phyloP scores from a whole-genome alignment of 1,140 invertebrate genomes.

The Hormaphis cornu region DNA sequence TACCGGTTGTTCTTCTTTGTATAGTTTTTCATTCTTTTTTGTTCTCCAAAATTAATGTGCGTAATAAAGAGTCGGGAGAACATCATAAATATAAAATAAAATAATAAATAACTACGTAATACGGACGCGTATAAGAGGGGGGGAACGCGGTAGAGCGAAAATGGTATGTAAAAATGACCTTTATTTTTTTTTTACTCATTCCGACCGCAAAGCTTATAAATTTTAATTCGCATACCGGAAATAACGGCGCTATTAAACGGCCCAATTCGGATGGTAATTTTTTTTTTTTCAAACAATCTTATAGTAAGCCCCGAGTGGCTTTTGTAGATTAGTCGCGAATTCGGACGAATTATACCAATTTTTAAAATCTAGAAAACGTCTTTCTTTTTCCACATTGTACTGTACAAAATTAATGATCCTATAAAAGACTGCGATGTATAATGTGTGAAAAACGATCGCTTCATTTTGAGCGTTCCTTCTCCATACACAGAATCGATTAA shows the following conservation, averaged over 20 bases:
- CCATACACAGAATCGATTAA: too few relatives aligned
- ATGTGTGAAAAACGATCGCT: too few relatives aligned
- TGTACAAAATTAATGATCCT: too few relatives aligned
- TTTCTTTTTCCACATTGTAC: too few relatives aligned
- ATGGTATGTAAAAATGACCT: not conserved
- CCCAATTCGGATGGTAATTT: too few relatives aligned
- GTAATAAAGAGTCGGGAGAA: conserved; percentile 18
- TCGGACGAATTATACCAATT: too few relatives aligned
- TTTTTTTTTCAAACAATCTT: too few relatives aligned
- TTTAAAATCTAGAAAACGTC: too few relatives aligned
- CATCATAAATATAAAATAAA: conserved; percentile 24
- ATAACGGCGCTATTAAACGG: not conserved
- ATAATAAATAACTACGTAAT: conserved; percentile 20
- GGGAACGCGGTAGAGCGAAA: not conserved
- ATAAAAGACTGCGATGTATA: too few relatives aligned
- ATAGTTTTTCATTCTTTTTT: not conserved
- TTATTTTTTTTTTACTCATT: not conserved
- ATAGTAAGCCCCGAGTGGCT: too few relatives aligned
- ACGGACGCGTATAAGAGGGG: not conserved
- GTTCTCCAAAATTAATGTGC: conserved; percentile 20
- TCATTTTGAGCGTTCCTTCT: too few relatives aligned
- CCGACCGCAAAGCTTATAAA: not conserved
- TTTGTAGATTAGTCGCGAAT: too few relatives aligned
- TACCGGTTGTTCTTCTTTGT: not conserved
- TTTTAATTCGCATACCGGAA: not conserved